phyloP scores from a whole-genome alignment of 1,140 invertebrate species.

The Gonatopus flavifemur region DNA sequence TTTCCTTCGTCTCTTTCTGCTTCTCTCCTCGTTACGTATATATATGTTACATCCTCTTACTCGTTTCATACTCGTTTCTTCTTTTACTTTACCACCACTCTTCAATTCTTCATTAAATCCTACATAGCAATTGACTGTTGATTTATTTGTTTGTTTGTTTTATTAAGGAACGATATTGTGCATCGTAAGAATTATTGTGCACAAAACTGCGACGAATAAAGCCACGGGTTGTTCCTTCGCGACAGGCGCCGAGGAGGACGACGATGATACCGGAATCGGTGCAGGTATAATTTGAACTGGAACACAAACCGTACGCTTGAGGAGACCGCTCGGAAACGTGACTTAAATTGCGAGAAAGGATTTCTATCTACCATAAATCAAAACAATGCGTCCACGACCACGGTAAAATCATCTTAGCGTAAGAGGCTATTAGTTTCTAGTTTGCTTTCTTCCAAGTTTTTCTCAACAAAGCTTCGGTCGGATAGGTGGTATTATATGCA shows the following conservation, averaged over 20 bases:
- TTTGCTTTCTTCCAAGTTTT: not conserved
- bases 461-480: too few relatives aligned
- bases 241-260: slow-evolving; percentile 41
- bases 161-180: slow-evolving; percentile 51
- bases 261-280: slow-evolving; percentile 28
- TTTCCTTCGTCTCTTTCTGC: slow-evolving; percentile 2
- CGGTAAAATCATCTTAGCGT: not conserved
- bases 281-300: slow-evolving; percentile 46
- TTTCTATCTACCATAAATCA: not conserved
- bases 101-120: slow-evolving; percentile 49
- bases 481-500: too few relatives aligned
- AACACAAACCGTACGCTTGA: slow-evolving; percentile 27
- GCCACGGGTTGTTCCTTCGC: slow-evolving; percentile 37
- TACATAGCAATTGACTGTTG: slow-evolving; percentile 55
- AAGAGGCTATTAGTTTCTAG: too few relatives aligned
- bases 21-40: slow-evolving; percentile 12
- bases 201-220: slow-evolving; percentile 35
- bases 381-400: not conserved
- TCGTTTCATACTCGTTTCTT: not conserved
- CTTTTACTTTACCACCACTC: slow-evolving; percentile 19
- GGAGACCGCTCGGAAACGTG: not conserved
- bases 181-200: slow-evolving; percentile 39
- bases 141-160: too few relatives aligned
- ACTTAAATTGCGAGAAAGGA: not conserved
- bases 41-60: slow-evolving; percentile 17